Evolutionary conservation across 92 coral and sea anemone species (phyloP).

Genomic region (Paragorgia papillata): DNA sequence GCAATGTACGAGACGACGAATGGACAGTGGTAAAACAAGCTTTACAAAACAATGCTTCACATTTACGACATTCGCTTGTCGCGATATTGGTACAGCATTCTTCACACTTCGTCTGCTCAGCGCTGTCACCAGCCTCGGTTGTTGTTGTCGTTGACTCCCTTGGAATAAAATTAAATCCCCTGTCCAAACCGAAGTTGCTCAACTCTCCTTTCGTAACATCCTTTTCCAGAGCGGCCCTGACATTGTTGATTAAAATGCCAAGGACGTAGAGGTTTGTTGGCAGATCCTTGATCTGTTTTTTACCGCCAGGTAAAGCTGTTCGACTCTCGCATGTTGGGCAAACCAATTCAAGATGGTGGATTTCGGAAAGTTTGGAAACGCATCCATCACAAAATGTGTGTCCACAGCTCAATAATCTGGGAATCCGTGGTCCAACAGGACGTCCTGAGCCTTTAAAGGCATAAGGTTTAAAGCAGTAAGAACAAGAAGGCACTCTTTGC

Average conservation of each 20-base stretch:
- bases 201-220: slow-evolving; percentile 35
- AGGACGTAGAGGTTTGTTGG: slow-evolving; percentile 75
- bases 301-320: slow-evolving; percentile 75
- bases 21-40: slow-evolving; percentile 89
- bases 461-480: slow-evolving; percentile 78
- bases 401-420: slow-evolving; percentile 79
- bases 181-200: slow-evolving; percentile 15
- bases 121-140: neutral
- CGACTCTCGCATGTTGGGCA: slow-evolving; percentile 76
- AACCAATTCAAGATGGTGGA: slow-evolving; percentile 61
- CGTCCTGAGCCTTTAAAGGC: slow-evolving; percentile 71
- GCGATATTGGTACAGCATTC: slow-evolving; percentile 84
- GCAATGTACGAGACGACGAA: slow-evolving; percentile 73
- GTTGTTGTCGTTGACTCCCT: neutral
- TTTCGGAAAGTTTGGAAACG: slow-evolving; percentile 70
- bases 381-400: slow-evolving; percentile 94
- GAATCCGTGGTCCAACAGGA: slow-evolving; percentile 73
- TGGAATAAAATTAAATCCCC: neutral
- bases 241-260: slow-evolving; percentile 76
- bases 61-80: slow-evolving; percentile 76
- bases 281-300: slow-evolving; percentile 62
- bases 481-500: slow-evolving; percentile 97
- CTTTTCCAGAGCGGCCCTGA: slow-evolving; percentile 68
- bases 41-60: slow-evolving; percentile 82
- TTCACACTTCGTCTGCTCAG: slow-evolving; percentile 57